Conservation (phyloP, 2,113 vertebrate genomes). For the Glaucidium brasilianum region DNA sequence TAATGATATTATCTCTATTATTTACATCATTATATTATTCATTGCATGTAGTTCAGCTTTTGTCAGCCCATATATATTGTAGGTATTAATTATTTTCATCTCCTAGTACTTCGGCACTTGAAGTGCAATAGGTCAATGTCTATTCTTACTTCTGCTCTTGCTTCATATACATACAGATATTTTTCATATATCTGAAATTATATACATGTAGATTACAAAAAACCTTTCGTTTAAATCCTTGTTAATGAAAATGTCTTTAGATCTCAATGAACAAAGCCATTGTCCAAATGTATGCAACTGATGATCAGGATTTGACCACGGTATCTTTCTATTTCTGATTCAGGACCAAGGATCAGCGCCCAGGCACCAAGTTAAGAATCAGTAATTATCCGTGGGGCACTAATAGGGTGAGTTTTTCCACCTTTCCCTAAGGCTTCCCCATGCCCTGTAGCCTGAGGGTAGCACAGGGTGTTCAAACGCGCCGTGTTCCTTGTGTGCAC, state of each 20-base stretch:
- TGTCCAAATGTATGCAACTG: neutral
- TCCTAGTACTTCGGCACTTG: neutral
- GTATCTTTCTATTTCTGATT: neutral
- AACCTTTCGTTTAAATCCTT: neutral
- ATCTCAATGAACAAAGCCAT: neutral
- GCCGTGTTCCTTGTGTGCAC: too few relatives aligned
- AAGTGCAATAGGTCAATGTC: neutral
- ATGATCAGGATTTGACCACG: accelerated
- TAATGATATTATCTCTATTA: neutral
- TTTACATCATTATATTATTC: neutral
- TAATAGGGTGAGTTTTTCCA: too few relatives aligned
- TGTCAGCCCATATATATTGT: neutral
- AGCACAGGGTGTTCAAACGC: too few relatives aligned
- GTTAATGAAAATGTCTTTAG: neutral
- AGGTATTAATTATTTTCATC: neutral
- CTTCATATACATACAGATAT: neutral
- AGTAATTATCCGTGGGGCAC: too few relatives aligned
- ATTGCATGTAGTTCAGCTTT: neutral
- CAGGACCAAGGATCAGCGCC: too few relatives aligned
- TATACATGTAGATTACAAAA: neutral
- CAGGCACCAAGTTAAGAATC: too few relatives aligned
- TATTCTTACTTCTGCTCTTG: neutral
- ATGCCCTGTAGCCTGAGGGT: too few relatives aligned
- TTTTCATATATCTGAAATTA: neutral
- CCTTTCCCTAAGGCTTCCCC: too few relatives aligned